Percentiles rank a stretch among this genome's conserved stretches.
These are phyloP conservation scores for Montipora sp. DNA, from an alignment of 64 coral and sea anemone species.

Conservation along the genomic window DNA sequence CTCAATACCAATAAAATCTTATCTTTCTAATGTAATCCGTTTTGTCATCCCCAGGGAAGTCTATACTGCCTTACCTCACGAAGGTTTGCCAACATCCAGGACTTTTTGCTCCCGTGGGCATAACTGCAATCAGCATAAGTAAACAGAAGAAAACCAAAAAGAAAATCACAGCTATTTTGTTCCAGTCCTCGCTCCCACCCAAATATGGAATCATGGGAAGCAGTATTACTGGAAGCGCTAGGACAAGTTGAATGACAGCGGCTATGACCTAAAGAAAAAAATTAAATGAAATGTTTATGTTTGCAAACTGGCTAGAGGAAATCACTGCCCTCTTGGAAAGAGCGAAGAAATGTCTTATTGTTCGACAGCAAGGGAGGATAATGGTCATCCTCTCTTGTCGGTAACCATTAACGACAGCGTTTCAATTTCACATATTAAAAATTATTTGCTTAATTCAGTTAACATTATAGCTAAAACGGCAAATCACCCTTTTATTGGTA, in stretches of 20 bases:
- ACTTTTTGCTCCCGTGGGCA: slow-evolving; percentile 50
- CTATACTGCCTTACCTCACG: slow-evolving; percentile 42
- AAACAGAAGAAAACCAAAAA: slow-evolving; percentile 25
- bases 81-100: slow-evolving; percentile 62
- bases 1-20: too few species aligned
- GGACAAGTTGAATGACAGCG: neutral
- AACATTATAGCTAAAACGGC: too few species aligned
- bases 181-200: neutral
- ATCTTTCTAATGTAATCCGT: too few species aligned
- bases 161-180: slow-evolving; percentile 36
- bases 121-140: slow-evolving; percentile 49
- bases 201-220: neutral
- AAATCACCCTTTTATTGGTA: too few species aligned
- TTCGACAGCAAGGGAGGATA: too few species aligned
- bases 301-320: neutral
- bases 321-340: neutral
- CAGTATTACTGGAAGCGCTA: neutral
- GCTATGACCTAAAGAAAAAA: slow-evolving; percentile 16
- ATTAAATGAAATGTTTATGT: neutral
- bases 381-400: too few species aligned
- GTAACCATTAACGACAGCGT: too few species aligned
- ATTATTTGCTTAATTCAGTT: too few species aligned
- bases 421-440: too few species aligned
- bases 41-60: too few species aligned
- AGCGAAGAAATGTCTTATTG: too few species aligned